Evolutionary conservation across 2,888 invertebrate genomes (phyloP).

Genomic region (Lobophora halterata): DNA sequence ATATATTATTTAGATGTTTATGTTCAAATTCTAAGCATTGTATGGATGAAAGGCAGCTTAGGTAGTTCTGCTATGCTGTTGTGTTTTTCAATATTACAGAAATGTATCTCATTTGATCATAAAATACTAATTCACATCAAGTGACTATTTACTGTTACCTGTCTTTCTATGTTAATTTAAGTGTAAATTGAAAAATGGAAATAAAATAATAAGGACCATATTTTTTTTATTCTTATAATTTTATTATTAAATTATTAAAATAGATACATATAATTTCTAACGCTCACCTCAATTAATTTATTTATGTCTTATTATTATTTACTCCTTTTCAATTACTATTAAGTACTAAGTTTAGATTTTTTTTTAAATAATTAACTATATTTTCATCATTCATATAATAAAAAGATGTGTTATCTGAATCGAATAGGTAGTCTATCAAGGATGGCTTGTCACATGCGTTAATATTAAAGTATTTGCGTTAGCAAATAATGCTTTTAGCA

Average conservation of each 20-base stretch:
- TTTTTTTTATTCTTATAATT: conserved; percentile 4
- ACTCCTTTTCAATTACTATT: too few relatives aligned
- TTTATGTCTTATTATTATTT: too few relatives aligned
- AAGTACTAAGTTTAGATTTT: too few relatives aligned
- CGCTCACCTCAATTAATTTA: too few relatives aligned
- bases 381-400: too few relatives aligned
- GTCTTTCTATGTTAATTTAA: conserved; percentile 50
- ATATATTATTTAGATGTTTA: conserved; percentile 25
- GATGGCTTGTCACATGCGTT: too few relatives aligned
- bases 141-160: conserved; percentile 36
- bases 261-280: too few relatives aligned
- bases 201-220: conserved; percentile 37
- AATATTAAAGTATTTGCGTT: too few relatives aligned
- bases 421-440: too few relatives aligned
- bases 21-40: conserved; percentile 24
- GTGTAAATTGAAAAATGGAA: conserved; percentile 50
- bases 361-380: too few relatives aligned
- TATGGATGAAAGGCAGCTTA: conserved; percentile 23
- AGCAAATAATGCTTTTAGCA: too few relatives aligned
- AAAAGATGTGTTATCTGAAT: too few relatives aligned
- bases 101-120: conserved; percentile 7
- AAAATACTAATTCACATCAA: conserved; percentile 7
- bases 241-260: conserved; percentile 2
- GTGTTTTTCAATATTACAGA: conserved; percentile 1
- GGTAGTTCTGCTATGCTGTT: conserved; percentile 13